Base-by-base conservation (phyloP, 2,797 vertebrate species). In the Cephalopachus bancanus region DNA sequence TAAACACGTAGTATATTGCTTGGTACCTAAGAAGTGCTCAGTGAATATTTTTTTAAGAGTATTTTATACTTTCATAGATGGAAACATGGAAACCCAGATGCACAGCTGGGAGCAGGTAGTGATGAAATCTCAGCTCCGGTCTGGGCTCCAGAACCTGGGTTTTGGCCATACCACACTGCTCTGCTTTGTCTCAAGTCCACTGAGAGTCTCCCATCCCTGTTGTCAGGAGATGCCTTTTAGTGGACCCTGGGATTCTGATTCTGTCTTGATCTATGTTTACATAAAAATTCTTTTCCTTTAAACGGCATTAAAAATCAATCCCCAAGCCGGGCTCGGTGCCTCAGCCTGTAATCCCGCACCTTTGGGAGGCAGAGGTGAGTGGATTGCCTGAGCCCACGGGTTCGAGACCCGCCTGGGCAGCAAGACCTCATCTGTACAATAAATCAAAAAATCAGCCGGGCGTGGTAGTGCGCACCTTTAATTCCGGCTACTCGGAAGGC, bases 211-310 rank as follows among this genome's bases (percentile, higher is more conserved):
- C 19, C 3, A 24, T 75, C 4, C 71, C 22, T 93, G 11, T 57
- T 87, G 28, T 83, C 57, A 92, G 44, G 30, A 76, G 57, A 19
- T 83, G 80, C 1, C 19, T 83, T 44, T 94, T 95, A 59, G 24
- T 83, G 71, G 72, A 10, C 16, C 4, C 72, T 92, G 87, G 76
- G 80, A 88, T 64, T 94, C 79, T 64, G 69, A 95, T 83, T 97
- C 71, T 95, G 37, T 94, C 87, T 96, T 95, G 84, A 93, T 97
- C 93, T 96, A 64, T 30, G 24, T 91, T 97, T 97, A 92, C 95
- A 60, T 84, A 87, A 96, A 93, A 93, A 76, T 51, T 93, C 3
- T 78, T 95, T 96, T 79, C 30, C 59, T 93, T 90, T 96, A 93
- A 90, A 59, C 0, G 1, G 30, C 74, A 59, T 92, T 92, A 93